Percentiles rank a stretch among this genome's conserved stretches.
phyloP scores from a whole-genome alignment of 2,888 invertebrate genomes.

The Apotomis capreana region DNA sequence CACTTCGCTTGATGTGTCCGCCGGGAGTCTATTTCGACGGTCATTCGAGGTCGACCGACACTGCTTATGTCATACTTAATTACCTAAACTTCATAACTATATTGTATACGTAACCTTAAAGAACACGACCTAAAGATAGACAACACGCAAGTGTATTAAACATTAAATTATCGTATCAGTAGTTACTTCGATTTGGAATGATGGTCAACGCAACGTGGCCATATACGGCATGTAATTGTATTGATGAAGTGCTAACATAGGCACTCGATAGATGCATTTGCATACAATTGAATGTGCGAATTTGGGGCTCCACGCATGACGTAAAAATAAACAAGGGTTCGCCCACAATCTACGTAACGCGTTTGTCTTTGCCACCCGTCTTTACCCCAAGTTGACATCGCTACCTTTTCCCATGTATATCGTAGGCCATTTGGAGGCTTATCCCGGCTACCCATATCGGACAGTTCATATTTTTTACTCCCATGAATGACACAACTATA shows the following conservation, averaged over 20 bases:
- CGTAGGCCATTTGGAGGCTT: background rate
- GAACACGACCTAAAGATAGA: background rate
- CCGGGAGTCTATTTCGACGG: slow-evolving; percentile 45
- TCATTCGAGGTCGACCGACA: slow-evolving; percentile 41
- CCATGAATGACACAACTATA: too few relatives aligned
- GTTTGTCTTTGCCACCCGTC: slow-evolving; percentile 27
- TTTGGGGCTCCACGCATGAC: slow-evolving; percentile 29
- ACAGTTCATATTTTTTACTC: too few relatives aligned
- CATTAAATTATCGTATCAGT: background rate
- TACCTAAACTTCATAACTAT: background rate
- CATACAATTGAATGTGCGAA: slow-evolving; percentile 37
- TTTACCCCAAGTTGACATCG: slow-evolving; percentile 20
- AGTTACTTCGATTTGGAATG: slow-evolving; percentile 7
- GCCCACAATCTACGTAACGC: slow-evolving; percentile 32
- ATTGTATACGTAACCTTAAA: background rate
- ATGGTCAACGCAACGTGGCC: slow-evolving; percentile 27
- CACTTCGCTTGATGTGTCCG: slow-evolving; percentile 46
- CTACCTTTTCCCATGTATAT: slow-evolving; percentile 2
- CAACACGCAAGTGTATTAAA: background rate
- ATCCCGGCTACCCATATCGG: background rate
- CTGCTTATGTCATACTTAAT: slow-evolving; percentile 30
- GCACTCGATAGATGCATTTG: slow-evolving; percentile 30
- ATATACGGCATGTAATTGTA: slow-evolving; percentile 17
- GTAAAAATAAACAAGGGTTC: slow-evolving; percentile 35
- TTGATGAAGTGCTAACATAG: slow-evolving; percentile 22